phyloP scores from a whole-genome alignment of 2,797 vertebrate species.

The Rachycentron canadum region DNA sequence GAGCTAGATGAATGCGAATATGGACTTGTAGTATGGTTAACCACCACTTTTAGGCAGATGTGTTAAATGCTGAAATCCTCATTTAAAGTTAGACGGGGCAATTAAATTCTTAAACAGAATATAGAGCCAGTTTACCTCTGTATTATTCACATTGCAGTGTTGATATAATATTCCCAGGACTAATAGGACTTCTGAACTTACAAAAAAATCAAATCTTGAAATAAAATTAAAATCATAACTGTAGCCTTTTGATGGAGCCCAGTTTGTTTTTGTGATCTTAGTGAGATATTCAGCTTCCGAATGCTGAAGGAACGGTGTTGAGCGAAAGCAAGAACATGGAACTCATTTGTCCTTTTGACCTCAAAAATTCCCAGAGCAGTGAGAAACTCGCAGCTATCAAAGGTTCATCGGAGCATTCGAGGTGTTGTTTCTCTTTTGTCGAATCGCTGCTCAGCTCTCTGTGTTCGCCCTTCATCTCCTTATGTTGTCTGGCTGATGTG shows the following conservation, averaged over 20 bases:
- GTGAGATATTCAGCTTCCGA: background rate
- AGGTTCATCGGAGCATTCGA: constrained; percentile 5
- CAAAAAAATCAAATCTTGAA: background rate
- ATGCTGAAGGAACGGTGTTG: background rate
- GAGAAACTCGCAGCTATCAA: background rate
- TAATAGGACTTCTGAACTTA: background rate
- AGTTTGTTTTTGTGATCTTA: background rate
- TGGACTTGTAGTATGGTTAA: background rate
- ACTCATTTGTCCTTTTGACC: constrained; percentile 7
- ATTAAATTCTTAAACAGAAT: too few species aligned
- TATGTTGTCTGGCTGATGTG: background rate
- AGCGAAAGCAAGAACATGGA: constrained; percentile 2
- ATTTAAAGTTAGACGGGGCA: too few species aligned
- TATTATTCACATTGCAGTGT: background rate
- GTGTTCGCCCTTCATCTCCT: background rate
- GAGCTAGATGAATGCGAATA: background rate
- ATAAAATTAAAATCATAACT: background rate
- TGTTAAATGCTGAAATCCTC: background rate
- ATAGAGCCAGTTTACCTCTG: too few species aligned
- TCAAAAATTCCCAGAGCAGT: too few species aligned
- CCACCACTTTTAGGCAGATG: background rate
- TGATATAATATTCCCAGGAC: background rate
- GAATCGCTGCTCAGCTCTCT: background rate
- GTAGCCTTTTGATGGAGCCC: background rate
- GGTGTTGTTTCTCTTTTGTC: background rate